Percentiles rank a stretch among this genome's conserved stretches.
phyloP scores from a whole-genome alignment of 1,140 invertebrate genomes.

The Lamellibrachia luymesi region DNA sequence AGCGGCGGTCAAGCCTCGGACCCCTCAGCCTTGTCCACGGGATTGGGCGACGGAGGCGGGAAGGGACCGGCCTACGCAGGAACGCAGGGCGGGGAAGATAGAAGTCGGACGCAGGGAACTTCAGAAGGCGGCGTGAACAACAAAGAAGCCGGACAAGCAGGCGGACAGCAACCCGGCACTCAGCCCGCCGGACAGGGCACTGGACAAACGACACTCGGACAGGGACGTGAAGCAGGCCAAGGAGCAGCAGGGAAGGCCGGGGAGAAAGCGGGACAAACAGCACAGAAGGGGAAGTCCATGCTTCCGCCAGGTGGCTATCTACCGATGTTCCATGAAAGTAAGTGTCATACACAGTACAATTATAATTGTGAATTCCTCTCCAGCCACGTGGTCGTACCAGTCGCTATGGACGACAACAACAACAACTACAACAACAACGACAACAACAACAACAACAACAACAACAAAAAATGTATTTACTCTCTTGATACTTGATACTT shows the following conservation, averaged over 20 bases:
- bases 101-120: background rate
- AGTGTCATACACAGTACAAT: background rate
- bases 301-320: background rate
- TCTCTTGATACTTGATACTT: too few species aligned
- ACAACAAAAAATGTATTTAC: background rate
- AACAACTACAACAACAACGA: too few species aligned
- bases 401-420: too few species aligned
- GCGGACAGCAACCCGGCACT: too few species aligned
- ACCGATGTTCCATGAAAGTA: background rate
- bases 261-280: background rate
- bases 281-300: background rate
- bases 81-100: background rate
- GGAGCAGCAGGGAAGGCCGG: background rate
- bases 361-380: too few species aligned
- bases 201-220: background rate
- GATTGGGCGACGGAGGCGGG: background rate
- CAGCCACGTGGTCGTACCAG: too few species aligned
- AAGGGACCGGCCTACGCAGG: background rate
- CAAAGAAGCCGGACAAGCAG: background rate
- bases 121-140: background rate
- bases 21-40: background rate
- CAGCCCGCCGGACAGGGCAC: background rate
- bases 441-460: too few species aligned
- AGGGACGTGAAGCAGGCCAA: background rate
- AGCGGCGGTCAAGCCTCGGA: background rate